phyloP scores from a whole-genome alignment of 2,888 invertebrate species.

The Eilema sororculum region DNA sequence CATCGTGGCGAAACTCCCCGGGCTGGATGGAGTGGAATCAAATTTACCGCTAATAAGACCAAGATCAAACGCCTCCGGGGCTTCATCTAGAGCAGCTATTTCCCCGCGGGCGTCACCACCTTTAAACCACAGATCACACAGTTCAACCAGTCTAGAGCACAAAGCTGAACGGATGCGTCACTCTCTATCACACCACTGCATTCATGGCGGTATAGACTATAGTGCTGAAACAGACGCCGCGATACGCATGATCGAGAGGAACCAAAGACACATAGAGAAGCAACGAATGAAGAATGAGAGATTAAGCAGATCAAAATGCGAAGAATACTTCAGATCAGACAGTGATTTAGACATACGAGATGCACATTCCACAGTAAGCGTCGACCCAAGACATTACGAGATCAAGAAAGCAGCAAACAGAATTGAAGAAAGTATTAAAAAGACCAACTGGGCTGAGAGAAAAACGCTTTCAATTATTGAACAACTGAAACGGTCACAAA shows the following conservation, averaged over 20 bases:
- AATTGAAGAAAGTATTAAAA: constrained; percentile 82
- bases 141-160: constrained; percentile 82
- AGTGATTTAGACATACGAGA: constrained; percentile 74
- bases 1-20: constrained; percentile 89
- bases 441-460: constrained; percentile 83
- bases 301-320: constrained; percentile 71
- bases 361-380: constrained; percentile 55
- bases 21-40: constrained; percentile 80
- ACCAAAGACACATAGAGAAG: constrained; percentile 87
- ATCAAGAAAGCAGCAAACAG: constrained; percentile 77
- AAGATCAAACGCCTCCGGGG: constrained; percentile 86
- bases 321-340: constrained; percentile 79
- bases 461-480: constrained; percentile 83
- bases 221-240: constrained; percentile 87
- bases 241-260: constrained; percentile 87
- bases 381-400: constrained; percentile 69
- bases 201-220: constrained; percentile 83
- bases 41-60: constrained; percentile 83
- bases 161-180: constrained; percentile 76
- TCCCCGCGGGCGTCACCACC: constrained; percentile 73
- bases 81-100: constrained; percentile 83
- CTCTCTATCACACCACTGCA: constrained; percentile 82
- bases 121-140: constrained; percentile 73
- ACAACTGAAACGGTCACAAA: constrained; percentile 80
- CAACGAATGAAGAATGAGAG: constrained; percentile 82